Evolutionary conservation across 2,797 vertebrate species (phyloP).

Genomic region (Limnodromus scolopaceus): DNA sequence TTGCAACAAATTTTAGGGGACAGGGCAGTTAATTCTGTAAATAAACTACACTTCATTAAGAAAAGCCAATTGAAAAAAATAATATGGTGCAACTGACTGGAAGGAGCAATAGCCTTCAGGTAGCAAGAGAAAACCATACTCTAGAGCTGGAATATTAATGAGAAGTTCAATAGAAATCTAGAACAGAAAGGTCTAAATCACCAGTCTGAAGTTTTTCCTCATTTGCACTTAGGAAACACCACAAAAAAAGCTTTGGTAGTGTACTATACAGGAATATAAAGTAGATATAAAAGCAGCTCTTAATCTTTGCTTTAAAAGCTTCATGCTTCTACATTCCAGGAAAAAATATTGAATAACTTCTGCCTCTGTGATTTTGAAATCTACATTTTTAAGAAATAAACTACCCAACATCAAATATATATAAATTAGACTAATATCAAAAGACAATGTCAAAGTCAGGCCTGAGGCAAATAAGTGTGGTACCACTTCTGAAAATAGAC

Average conservation of each 20-base stretch:
- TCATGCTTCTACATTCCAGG: neutral
- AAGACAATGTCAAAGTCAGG: neutral
- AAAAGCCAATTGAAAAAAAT: neutral
- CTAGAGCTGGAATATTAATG: neutral
- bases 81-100: neutral
- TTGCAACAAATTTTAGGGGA: neutral
- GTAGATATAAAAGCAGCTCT: neutral
- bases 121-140: neutral
- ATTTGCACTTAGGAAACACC: neutral
- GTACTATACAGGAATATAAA: neutral
- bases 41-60: neutral
- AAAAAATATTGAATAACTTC: neutral
- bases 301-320: neutral
- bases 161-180: neutral
- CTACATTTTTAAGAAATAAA: neutral
- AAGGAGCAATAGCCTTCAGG: neutral
- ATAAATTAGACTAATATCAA: neutral
- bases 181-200: neutral
- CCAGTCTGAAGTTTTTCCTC: neutral
- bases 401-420: neutral
- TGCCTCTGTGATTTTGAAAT: neutral
- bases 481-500: neutral
- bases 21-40: neutral
- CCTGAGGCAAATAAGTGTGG: neutral
- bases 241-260: neutral